These are phyloP conservation scores for Steinernema khuongi DNA, from an alignment of 1,140 invertebrate species.

Conservation along the genomic window DNA sequence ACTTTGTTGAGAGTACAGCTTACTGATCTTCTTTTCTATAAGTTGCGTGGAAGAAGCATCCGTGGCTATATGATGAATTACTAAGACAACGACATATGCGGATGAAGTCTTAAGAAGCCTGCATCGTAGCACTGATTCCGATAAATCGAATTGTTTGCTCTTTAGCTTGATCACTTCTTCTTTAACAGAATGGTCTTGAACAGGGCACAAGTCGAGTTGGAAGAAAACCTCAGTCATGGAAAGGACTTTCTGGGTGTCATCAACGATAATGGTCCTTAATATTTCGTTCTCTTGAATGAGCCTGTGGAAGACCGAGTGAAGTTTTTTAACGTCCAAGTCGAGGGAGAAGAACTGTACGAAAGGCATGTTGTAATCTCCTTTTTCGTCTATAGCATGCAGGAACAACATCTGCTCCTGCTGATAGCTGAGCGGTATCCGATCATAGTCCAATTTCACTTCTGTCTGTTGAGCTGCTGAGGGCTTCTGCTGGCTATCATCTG, in stretches of 20 bases:
- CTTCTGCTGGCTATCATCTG: not conserved
- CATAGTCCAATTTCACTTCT: not conserved
- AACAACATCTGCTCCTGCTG: not conserved
- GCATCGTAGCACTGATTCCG: not conserved
- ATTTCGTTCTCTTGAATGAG: not conserved
- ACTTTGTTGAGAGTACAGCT: too few relatives aligned
- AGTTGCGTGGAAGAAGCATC: not conserved
- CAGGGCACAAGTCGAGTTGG: not conserved
- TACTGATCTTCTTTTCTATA: not conserved
- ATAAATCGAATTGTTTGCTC: not conserved
- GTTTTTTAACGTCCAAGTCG: not conserved
- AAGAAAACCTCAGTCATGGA: constrained; percentile 1
- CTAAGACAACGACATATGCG: not conserved
- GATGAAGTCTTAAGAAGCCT: not conserved
- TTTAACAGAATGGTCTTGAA: not conserved
- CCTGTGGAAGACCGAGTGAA: not conserved
- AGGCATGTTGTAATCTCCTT: not conserved
- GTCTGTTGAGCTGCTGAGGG: too few relatives aligned
- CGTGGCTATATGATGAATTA: not conserved
- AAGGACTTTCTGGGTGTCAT: not conserved
- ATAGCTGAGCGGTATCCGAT: not conserved
- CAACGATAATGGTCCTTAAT: not conserved
- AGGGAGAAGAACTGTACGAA: not conserved
- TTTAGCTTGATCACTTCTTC: not conserved
- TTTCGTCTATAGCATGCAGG: not conserved